Percentiles rank a stretch among this genome's conserved stretches.
Conservation (phyloP, 2,888 invertebrate genomes). For the Tipula vernalis region DNA sequence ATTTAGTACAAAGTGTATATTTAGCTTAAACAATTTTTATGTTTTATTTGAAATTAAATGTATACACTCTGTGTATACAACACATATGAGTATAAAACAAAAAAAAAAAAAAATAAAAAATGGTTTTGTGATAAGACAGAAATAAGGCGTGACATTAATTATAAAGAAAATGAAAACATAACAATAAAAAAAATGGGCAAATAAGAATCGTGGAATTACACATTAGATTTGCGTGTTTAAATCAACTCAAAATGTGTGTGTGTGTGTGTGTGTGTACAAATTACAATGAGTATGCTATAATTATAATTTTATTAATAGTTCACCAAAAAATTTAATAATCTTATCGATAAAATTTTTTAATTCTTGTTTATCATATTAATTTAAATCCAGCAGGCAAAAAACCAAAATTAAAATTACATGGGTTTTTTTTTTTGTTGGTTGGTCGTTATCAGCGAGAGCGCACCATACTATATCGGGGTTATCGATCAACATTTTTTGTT, state of each 20-base stretch:
- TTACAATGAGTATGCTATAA: background rate
- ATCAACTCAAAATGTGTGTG: background rate
- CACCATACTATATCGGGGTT: background rate
- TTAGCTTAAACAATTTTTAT: background rate
- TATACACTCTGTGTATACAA: background rate
- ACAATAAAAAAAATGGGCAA: conserved; percentile 1
- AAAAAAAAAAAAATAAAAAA: background rate
- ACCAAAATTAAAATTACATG: background rate
- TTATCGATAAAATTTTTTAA: background rate
- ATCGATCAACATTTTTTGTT: background rate
- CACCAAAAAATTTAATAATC: background rate
- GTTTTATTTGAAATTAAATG: background rate
- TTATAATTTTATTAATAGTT: background rate
- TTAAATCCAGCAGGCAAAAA: background rate
- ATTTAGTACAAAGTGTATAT: background rate
- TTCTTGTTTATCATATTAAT: background rate
- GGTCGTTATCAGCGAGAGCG: background rate
- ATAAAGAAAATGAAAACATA: background rate
- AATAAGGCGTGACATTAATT: conserved; percentile 4
- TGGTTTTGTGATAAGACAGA: conserved; percentile 4
- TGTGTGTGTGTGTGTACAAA: too few relatives aligned
- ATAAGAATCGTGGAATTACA: background rate
- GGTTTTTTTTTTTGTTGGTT: background rate
- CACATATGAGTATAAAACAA: background rate
- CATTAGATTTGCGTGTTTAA: background rate